Percentiles rank a stretch among this genome's conserved stretches.
phyloP scores from a whole-genome alignment of 2,888 invertebrate genomes.

The Alloplasta piceator region DNA sequence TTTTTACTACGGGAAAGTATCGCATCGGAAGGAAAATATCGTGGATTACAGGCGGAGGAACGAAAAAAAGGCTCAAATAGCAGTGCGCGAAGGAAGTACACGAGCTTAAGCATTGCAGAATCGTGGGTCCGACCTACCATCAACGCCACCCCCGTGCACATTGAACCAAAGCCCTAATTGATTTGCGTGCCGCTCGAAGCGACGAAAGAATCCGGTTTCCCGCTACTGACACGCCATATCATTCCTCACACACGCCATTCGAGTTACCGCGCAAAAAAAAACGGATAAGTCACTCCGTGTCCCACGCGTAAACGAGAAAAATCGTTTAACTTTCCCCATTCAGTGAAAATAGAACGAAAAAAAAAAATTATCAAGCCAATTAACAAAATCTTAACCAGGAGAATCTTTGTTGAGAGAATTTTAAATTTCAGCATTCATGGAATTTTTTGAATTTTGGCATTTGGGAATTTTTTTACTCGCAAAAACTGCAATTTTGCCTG shows the following conservation, averaged over 20 bases:
- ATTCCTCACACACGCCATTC: conserved; percentile 45
- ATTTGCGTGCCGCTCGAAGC: conserved; percentile 62
- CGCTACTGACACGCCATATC: conserved; percentile 59
- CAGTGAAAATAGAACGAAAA: background rate
- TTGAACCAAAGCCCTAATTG: conserved; percentile 59
- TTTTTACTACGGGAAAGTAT: too few relatives aligned
- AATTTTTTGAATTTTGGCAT: too few relatives aligned
- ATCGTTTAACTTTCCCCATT: background rate
- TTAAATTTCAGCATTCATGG: too few relatives aligned
- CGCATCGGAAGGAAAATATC: conserved; percentile 50
- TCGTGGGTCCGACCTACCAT: conserved; percentile 41
- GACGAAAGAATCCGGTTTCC: conserved; percentile 64
- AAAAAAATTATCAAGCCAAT: background rate
- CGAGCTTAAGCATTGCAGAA: conserved; percentile 48
- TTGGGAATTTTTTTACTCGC: too few relatives aligned
- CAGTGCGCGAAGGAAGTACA: conserved; percentile 12
- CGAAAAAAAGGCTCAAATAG: conserved; percentile 17
- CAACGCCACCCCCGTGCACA: conserved; percentile 51
- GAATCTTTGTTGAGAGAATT: too few relatives aligned
- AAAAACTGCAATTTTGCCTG: too few relatives aligned
- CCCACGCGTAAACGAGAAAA: too few relatives aligned
- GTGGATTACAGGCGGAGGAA: conserved; percentile 51
- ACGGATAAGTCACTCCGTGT: too few relatives aligned
- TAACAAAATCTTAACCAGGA: too few relatives aligned
- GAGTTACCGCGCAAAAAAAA: conserved; percentile 26